phyloP scores from a whole-genome alignment of 2,113 vertebrate genomes.

The Ailuropoda melanoleuca region DNA sequence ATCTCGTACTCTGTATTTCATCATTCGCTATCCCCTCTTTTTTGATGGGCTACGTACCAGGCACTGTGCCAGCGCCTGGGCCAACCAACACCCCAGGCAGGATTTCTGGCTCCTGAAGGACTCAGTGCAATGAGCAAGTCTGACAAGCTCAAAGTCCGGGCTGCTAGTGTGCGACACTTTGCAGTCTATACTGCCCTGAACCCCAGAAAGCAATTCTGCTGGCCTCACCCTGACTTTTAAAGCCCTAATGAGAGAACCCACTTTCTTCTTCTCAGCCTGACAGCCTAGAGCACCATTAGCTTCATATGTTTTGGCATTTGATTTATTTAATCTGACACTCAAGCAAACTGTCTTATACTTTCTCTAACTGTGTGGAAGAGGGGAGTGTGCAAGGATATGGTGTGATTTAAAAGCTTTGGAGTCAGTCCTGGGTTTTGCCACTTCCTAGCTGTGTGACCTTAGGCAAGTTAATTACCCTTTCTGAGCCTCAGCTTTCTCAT shows the following conservation, averaged over 20 bases:
- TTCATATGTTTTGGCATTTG: conserved; percentile 33
- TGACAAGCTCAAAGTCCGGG: not conserved
- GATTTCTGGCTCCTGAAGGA: not conserved
- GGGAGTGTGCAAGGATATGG: not conserved
- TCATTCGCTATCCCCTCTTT: not conserved
- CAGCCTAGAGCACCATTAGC: not conserved
- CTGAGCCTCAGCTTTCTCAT: not conserved
- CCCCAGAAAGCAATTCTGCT: not conserved
- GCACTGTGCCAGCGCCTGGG: not conserved
- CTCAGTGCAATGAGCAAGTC: not conserved
- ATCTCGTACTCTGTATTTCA: not conserved
- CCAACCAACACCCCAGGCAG: not conserved
- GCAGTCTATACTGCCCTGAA: rapidly evolving
- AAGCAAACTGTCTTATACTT: not conserved
- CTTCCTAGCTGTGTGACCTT: not conserved
- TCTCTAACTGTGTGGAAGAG: conserved; percentile 37
- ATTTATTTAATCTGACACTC: conserved; percentile 40
- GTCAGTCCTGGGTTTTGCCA: not conserved
- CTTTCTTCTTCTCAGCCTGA: not conserved
- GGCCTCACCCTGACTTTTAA: not conserved
- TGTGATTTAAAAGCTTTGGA: not conserved
- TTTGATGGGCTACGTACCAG: not conserved
- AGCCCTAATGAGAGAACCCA: conserved; percentile 39
- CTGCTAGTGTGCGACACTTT: not conserved
- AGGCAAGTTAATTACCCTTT: not conserved